phyloP scores from a whole-genome alignment of 2,797 vertebrate species.

The Hipposideros larvatus region DNA sequence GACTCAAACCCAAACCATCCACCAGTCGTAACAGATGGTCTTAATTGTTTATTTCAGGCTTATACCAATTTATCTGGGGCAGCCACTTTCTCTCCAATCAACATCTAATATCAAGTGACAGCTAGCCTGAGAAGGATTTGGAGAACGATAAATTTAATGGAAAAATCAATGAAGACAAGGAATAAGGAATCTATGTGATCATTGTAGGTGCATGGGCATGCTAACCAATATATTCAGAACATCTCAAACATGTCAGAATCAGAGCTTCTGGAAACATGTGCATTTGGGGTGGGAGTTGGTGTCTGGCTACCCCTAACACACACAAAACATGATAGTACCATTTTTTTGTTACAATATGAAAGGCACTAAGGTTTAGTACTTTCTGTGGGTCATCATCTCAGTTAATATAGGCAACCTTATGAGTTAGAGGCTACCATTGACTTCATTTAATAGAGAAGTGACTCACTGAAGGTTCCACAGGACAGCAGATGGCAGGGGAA shows the following conservation, averaged over 20 bases:
- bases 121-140: slow-evolving; percentile 61
- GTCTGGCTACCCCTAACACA: background rate
- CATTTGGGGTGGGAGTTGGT: background rate
- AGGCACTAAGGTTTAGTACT: background rate
- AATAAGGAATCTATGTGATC: background rate
- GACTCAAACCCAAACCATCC: slow-evolving; percentile 1
- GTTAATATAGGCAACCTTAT: background rate
- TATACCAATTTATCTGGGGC: slow-evolving; percentile 57
- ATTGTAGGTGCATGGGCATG: background rate
- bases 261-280: background rate
- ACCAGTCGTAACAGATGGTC: slow-evolving; percentile 46
- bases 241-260: background rate
- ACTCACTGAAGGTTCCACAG: background rate
- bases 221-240: background rate
- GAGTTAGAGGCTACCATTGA: background rate
- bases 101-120: slow-evolving; percentile 57
- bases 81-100: slow-evolving; percentile 48
- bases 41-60: slow-evolving; percentile 51
- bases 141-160: slow-evolving; percentile 59
- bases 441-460: background rate
- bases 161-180: slow-evolving; percentile 35
- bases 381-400: background rate
- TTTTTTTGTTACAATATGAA: background rate
- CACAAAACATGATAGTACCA: background rate
- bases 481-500: background rate